These are phyloP conservation scores for Lasioglossum lativentre DNA, from an alignment of 2,888 invertebrate genomes.

Conservation along the genomic window DNA sequence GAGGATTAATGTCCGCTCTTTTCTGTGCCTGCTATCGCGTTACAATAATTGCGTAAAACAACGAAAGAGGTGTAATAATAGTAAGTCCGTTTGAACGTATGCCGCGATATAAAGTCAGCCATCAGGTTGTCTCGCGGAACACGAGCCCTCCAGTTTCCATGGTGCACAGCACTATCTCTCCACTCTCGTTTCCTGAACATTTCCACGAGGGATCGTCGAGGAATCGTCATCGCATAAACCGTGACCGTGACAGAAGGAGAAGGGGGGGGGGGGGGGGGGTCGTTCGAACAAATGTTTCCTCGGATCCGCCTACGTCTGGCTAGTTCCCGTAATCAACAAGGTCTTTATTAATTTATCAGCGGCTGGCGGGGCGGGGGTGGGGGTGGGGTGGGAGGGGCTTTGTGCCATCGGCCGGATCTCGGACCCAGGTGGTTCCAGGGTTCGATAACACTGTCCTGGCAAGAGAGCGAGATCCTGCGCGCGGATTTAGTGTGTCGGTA, in stretches of 20 bases:
- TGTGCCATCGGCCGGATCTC: conserved; percentile 18
- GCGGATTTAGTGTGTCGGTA: conserved; percentile 50
- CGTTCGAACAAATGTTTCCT: background rate
- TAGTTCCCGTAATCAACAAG: conserved; percentile 45
- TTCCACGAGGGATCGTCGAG: background rate
- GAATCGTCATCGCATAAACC: conserved; percentile 13
- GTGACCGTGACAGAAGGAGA: background rate
- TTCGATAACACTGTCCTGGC: background rate
- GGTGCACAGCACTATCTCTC: conserved; percentile 17
- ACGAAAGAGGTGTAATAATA: background rate
- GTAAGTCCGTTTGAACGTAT: background rate
- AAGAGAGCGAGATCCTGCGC: background rate
- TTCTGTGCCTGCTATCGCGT: background rate
- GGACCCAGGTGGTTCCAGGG: background rate
- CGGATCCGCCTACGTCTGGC: conserved; percentile 22
- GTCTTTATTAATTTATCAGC: conserved; percentile 63
- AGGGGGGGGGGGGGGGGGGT: too few species aligned
- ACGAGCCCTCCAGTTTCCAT: background rate
- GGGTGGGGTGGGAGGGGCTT: too few species aligned
- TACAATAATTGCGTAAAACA: background rate
- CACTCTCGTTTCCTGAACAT: conserved; percentile 14
- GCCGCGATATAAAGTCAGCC: background rate
- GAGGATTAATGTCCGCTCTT: background rate
- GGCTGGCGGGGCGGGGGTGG: background rate
- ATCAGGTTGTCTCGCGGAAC: background rate